Conservation (phyloP, 1,140 invertebrate genomes). For the Lepidurus apus region DNA sequence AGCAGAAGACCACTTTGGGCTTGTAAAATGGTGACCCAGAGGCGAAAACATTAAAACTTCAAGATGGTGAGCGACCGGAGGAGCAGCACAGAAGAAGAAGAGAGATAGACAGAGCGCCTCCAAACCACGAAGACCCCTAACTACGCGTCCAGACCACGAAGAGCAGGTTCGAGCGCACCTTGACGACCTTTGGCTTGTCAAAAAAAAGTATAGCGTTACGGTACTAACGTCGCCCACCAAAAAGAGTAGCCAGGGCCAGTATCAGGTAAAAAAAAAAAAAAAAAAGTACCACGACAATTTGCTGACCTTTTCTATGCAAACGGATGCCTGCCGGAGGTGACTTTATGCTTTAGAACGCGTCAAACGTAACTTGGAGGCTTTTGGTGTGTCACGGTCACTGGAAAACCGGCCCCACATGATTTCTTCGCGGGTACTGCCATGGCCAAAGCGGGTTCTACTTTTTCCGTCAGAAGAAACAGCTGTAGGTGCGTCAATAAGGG, state of each 20-base stretch:
- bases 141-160: not conserved
- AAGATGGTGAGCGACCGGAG: conserved; percentile 12
- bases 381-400: conserved; percentile 13
- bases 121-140: not conserved
- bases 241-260: not conserved
- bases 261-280: not conserved
- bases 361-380: conserved; percentile 15
- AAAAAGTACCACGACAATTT: not conserved
- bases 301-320: conserved; percentile 3
- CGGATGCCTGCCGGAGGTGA: conserved; percentile 1
- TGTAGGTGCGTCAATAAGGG: too few species aligned
- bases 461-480: not conserved
- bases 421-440: not conserved
- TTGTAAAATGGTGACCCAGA: conserved; percentile 18
- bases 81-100: not conserved
- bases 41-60: conserved; percentile 19
- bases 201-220: not conserved
- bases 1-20: conserved; percentile 3
- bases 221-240: not conserved
- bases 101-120: not conserved
- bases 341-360: not conserved
- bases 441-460: conserved; percentile 7
- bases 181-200: conserved; percentile 6
- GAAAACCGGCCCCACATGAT: conserved; percentile 12
- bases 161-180: not conserved